Evolutionary conservation across 2,113 vertebrate species (phyloP).

Genomic region (Marmota monax): DNA sequence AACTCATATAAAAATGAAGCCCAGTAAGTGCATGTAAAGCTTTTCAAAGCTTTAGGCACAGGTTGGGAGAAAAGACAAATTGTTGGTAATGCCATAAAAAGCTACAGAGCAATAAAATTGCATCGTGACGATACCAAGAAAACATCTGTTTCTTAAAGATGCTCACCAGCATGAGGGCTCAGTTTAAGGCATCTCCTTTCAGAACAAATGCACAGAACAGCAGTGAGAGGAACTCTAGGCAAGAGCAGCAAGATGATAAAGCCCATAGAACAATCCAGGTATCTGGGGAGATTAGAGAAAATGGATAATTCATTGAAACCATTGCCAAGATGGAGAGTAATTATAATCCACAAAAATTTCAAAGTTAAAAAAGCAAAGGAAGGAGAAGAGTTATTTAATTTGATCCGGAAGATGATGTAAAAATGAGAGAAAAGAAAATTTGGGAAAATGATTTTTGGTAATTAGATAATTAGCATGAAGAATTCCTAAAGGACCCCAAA

Average conservation of each 20-base stretch:
- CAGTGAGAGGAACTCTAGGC: conserved; percentile 28
- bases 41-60: conserved; percentile 26
- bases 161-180: background rate
- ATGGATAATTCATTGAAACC: conserved; percentile 33
- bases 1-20: conserved; percentile 26
- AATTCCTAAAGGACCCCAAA: background rate
- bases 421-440: conserved; percentile 23
- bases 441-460: conserved; percentile 23
- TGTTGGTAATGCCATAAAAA: conserved; percentile 16
- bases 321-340: conserved; percentile 53
- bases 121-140: conserved; percentile 17
- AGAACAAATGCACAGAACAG: conserved; percentile 31
- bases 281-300: conserved; percentile 65
- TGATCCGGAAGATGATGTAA: conserved; percentile 40
- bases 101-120: background rate
- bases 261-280: conserved; percentile 33
- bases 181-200: conserved; percentile 32
- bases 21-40: background rate
- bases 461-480: conserved; percentile 21
- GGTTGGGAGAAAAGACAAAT: conserved; percentile 27
- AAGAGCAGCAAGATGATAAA: conserved; percentile 51
- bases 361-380: conserved; percentile 35
- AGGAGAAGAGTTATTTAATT: conserved; percentile 42
- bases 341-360: conserved; percentile 52
- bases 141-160: conserved; percentile 54